Percentiles rank a stretch among this genome's conserved stretches.
These are phyloP conservation scores for Tortricodes alternella DNA, from an alignment of 2,888 invertebrate species.

Conservation along the genomic window DNA sequence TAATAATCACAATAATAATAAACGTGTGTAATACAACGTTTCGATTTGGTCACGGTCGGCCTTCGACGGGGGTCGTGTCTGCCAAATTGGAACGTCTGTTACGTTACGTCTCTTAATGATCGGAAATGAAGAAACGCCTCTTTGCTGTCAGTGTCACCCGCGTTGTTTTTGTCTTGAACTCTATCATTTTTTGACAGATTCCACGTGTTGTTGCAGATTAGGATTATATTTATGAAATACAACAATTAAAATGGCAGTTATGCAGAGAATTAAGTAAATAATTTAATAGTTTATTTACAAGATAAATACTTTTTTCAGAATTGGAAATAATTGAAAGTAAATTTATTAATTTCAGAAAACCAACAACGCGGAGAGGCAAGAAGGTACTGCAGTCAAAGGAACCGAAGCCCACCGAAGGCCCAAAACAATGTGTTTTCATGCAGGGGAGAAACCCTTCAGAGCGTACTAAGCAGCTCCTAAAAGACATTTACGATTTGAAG, in stretches of 20 bases:
- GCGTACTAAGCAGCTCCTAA: constrained; percentile 86
- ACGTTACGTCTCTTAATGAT: neutral
- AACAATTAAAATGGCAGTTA: constrained; percentile 59
- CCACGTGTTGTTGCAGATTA: constrained; percentile 18
- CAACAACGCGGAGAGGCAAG: constrained; percentile 94
- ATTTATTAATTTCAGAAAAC: constrained; percentile 85
- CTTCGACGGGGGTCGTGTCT: too few relatives aligned
- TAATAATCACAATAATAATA: too few relatives aligned
- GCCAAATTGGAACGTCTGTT: too few relatives aligned
- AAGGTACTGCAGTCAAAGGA: constrained; percentile 90
- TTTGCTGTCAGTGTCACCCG: neutral
- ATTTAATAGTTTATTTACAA: neutral
- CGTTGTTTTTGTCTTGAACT: too few relatives aligned
- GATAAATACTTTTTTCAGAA: neutral
- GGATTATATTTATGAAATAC: neutral
- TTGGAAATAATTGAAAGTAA: neutral
- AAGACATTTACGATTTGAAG: constrained; percentile 93
- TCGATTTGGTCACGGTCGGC: too few relatives aligned
- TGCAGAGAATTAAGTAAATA: constrained; percentile 69
- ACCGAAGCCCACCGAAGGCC: constrained; percentile 94
- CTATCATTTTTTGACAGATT: too few relatives aligned
- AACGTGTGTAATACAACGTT: too few relatives aligned
- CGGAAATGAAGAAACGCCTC: neutral
- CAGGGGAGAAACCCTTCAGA: constrained; percentile 92
- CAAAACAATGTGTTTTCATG: constrained; percentile 92